phyloP scores from a whole-genome alignment of 2,113 vertebrate genomes.

The Aythya baeri region DNA sequence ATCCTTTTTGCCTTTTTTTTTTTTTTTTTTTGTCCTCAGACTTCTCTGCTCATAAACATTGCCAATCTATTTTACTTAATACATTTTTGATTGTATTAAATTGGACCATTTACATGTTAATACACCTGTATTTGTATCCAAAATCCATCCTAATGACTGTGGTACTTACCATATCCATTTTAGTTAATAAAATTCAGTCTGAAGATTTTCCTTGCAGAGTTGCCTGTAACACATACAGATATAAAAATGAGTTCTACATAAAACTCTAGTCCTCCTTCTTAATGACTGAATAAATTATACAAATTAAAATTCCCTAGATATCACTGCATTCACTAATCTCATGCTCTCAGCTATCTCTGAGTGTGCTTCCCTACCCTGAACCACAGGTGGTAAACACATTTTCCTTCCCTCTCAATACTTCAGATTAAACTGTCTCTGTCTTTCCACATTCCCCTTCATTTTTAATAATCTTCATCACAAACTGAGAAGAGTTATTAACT shows the following conservation, averaged over 20 bases:
- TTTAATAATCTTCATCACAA: conserved; percentile 11
- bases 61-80: conserved; percentile 55
- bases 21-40: neutral
- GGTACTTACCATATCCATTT: conserved; percentile 51
- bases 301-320: conserved; percentile 68
- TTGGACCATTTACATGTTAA: conserved; percentile 58
- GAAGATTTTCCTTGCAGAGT: conserved; percentile 52
- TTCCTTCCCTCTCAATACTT: conserved; percentile 15
- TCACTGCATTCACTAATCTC: conserved; percentile 51
- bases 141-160: conserved; percentile 20
- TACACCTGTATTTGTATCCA: conserved; percentile 55
- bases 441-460: conserved; percentile 8
- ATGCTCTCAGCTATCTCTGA: conserved; percentile 54
- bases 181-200: conserved; percentile 63
- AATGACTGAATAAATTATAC: conserved; percentile 64
- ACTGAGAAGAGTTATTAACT: conserved; percentile 7
- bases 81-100: conserved; percentile 56
- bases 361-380: conserved; percentile 35
- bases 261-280: conserved; percentile 40
- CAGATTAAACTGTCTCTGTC: conserved; percentile 35
- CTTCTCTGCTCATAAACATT: conserved; percentile 51
- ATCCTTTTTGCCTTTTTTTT: neutral
- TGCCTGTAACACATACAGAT: conserved; percentile 51
- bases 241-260: conserved; percentile 58
- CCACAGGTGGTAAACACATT: conserved; percentile 52